Conservation (phyloP, 1,140 invertebrate genomes). For the Planococcus citri region DNA sequence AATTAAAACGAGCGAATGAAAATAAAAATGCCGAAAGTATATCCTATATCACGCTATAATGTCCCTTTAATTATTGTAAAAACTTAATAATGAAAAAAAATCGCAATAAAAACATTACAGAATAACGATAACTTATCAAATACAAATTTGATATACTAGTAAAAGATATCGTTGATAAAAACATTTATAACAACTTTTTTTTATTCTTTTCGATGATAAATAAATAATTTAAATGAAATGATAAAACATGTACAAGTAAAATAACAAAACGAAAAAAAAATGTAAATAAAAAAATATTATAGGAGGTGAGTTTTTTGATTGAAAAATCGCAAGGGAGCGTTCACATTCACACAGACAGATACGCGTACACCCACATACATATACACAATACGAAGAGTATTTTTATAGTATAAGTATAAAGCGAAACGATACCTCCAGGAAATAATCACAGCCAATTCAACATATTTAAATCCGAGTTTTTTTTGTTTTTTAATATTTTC, state of each 20-base stretch:
- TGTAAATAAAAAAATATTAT: neutral
- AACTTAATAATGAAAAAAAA: neutral
- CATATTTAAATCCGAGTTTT: no score
- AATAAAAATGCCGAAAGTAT: no score
- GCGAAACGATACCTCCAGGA: slow-evolving; percentile 2
- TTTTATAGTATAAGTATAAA: neutral
- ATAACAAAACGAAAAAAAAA: slow-evolving; percentile 5
- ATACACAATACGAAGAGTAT: no score
- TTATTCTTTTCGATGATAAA: neutral
- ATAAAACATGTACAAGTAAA: slow-evolving; percentile 11
- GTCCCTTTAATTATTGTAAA: neutral
- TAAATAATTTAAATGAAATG: neutral
- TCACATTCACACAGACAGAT: no score
- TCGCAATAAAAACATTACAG: neutral
- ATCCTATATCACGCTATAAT: no score
- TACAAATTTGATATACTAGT: neutral
- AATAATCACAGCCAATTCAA: slow-evolving; percentile 16
- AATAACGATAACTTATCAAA: neutral
- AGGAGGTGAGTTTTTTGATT: slow-evolving; percentile 13
- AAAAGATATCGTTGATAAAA: neutral
- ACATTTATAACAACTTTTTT: neutral
- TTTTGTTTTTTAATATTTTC: no score
- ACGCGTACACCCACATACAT: no score
- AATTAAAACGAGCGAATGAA: no score
- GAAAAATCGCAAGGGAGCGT: neutral